These are phyloP conservation scores for Thelaira solivaga DNA, from an alignment of 2,888 invertebrate species.

Conservation along the genomic window DNA sequence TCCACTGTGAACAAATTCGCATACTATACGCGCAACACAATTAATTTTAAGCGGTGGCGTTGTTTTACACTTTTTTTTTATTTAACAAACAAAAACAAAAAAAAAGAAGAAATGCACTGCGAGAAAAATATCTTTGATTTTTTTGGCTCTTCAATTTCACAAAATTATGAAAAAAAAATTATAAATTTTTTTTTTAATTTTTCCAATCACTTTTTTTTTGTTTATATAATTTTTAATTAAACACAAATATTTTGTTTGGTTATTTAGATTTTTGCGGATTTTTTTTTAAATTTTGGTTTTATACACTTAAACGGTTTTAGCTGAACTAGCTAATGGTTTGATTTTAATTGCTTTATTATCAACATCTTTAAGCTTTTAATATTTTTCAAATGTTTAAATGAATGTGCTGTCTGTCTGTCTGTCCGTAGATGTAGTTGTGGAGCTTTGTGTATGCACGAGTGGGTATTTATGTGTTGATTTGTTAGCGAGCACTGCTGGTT, in stretches of 20 bases:
- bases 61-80: slow-evolving; percentile 38
- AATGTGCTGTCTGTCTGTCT: too few relatives aligned
- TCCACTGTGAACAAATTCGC: slow-evolving; percentile 78
- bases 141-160: background rate
- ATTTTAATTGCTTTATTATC: slow-evolving; percentile 35
- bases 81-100: too few relatives aligned
- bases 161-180: background rate
- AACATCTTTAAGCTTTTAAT: too few relatives aligned
- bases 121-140: background rate
- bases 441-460: background rate
- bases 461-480: background rate
- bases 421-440: background rate
- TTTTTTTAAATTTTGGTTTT: slow-evolving; percentile 10
- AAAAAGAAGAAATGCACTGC: too few relatives aligned
- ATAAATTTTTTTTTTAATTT: background rate
- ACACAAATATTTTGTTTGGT: background rate
- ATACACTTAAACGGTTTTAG: slow-evolving; percentile 30
- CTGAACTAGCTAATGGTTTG: slow-evolving; percentile 35
- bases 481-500: background rate
- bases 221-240: background rate
- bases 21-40: slow-evolving; percentile 73
- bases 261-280: background rate
- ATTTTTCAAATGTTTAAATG: background rate
- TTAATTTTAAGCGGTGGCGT: slow-evolving; percentile 43
- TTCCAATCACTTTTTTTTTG: background rate